Evolutionary conservation across 30 jellyfish, hydroid and myxozoan species (phyloP).

Genomic region (Clytia hemisphaerica): DNA sequence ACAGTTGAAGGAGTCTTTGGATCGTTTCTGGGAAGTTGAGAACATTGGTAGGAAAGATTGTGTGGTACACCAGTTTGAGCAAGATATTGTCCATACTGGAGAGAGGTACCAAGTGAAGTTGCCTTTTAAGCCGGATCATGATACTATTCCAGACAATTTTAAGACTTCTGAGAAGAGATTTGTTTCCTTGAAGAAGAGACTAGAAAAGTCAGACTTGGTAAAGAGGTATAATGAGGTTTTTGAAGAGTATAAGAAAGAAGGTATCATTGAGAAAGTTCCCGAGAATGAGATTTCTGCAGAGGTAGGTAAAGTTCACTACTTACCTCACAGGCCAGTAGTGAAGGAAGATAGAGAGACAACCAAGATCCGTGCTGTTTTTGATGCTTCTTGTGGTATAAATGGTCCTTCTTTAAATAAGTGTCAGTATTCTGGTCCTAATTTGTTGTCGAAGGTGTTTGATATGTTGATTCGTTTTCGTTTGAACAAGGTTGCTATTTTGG

Average conservation of each 20-base stretch:
- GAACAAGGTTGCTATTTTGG: no score
- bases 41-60: background rate
- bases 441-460: no score
- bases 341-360: conserved; percentile 8
- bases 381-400: conserved; percentile 5
- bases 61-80: background rate
- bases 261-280: conserved; percentile 1
- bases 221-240: background rate
- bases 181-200: background rate
- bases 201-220: background rate
- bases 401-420: no score
- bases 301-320: background rate
- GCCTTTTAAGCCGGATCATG: background rate
- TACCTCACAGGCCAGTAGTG: conserved; percentile 8
- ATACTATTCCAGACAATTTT: background rate
- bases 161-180: background rate
- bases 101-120: no score
- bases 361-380: conserved; percentile 4
- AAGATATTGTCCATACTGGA: background rate
- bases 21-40: background rate
- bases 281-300: background rate
- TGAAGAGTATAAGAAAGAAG: background rate
- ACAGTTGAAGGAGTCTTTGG: background rate
- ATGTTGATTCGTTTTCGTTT: no score
- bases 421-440: no score